Conservation (phyloP, 2,888 invertebrate species). For the Pseudococcus jackbeardsleyi region DNA sequence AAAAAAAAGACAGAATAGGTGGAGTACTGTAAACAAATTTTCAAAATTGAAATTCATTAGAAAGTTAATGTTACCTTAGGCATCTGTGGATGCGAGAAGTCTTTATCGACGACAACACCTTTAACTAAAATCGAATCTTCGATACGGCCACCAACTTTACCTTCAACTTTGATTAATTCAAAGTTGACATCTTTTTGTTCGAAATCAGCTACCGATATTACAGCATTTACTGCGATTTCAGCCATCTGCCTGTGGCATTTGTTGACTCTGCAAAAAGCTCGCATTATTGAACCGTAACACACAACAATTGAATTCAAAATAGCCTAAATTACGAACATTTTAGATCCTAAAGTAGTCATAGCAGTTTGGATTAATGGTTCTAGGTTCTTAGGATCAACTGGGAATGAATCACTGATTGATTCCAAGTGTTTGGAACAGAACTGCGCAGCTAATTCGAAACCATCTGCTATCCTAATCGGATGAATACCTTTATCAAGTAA, state of each 20-base stretch:
- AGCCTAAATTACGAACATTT: slow-evolving; percentile 77
- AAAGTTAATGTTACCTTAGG: slow-evolving; percentile 79
- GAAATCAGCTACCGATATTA: slow-evolving; percentile 95
- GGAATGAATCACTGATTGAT: slow-evolving; percentile 89
- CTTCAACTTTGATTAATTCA: slow-evolving; percentile 98
- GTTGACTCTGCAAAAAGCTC: slow-evolving; percentile 78
- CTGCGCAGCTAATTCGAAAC: slow-evolving; percentile 96
- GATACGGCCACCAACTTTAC: slow-evolving; percentile 95
- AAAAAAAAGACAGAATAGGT: slow-evolving; percentile 27
- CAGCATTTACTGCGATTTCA: slow-evolving; percentile 97
- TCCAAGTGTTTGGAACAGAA: slow-evolving; percentile 89
- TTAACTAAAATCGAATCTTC: slow-evolving; percentile 97
- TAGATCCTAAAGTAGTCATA: slow-evolving; percentile 98
- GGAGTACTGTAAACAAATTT: too few species aligned
- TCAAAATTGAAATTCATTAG: background rate
- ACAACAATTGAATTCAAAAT: background rate
- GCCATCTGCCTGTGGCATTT: slow-evolving; percentile 98
- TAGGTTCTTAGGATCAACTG: slow-evolving; percentile 84
- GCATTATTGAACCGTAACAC: slow-evolving; percentile 1
- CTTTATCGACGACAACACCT: slow-evolving; percentile 98
- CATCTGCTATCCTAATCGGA: slow-evolving; percentile 98
- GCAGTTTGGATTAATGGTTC: slow-evolving; percentile 94
- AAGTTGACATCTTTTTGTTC: slow-evolving; percentile 97
- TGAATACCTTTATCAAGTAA: slow-evolving; percentile 97
- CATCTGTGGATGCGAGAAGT: slow-evolving; percentile 99